Base-by-base conservation (phyloP, 1,140 invertebrate species). In the Teleopsis dalmanni region DNA sequence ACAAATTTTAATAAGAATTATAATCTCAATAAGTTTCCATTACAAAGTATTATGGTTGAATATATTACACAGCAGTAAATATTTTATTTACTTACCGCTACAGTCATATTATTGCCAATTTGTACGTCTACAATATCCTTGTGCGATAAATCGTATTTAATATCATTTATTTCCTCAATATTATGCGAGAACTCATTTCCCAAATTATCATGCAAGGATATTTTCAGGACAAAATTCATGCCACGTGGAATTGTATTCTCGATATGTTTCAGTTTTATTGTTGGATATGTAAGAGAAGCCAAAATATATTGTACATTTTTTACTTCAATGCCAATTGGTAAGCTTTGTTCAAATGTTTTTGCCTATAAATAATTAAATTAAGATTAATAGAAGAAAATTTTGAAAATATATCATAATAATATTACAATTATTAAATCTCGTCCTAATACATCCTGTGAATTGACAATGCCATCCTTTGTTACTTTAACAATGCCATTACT, bases 341-440 rank as follows among this genome's bases (percentile, higher is more conserved):
- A 46, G 13, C 62, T 65, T 57, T 70, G 66, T 52, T 69, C 63
- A 8, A 57, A 43, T 13, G 63, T 62, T 62, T 58, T 53, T 14
- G 62, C 56, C 56, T 70, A 36, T 6, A 38, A 41, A 29, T 18
- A 11, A 36, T n/a, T 16, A 37, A 19, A 1, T 3, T 27, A 47
- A 34, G 19, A 36, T 10, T 16, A 0, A 34, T 31, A 6, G 3
- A 8, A 44, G 10, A 21, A 21, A 13, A 31, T 33, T 16, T 42
- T 3, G 1, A 33, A 14, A 14, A 16, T 8, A 37, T 4, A 18
- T 27, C 44, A 18, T 5, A 4, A 27, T 19, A 16, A 74, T 14
- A 74, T 78, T 19, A 85, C 67, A 50, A 78, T 73, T 52, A 87
- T 62, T 13, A 79, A 70, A 54, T 78, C 79, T 51, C 75, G 75